A percentile compares a stretch with the other conserved stretches of the same genome.
Evolutionary conservation across 2,797 vertebrate genomes (phyloP).

Genomic region (Schizopygopsis malacanthus): DNA sequence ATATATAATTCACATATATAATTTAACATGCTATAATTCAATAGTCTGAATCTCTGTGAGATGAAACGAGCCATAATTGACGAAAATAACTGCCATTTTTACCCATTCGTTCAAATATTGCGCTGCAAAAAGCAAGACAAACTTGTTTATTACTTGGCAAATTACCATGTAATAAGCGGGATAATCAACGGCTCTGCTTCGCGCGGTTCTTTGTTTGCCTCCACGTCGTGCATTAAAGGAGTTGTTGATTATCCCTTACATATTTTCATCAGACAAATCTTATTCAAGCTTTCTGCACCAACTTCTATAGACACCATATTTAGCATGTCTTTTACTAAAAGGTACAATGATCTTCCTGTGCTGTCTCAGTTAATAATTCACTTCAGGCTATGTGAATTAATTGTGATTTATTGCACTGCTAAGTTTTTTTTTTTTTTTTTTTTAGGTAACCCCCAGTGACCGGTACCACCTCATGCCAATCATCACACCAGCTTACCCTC

Average conservation of each 20-base stretch:
- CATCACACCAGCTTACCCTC: slow-evolving; percentile 92
- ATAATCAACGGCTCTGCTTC: too few relatives aligned
- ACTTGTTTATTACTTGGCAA: too few relatives aligned
- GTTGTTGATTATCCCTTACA: too few relatives aligned
- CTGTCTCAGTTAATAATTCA: not conserved
- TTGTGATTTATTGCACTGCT: not conserved
- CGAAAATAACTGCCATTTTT: too few relatives aligned
- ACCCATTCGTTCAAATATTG: too few relatives aligned
- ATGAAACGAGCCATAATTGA: too few relatives aligned
- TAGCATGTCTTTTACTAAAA: not conserved
- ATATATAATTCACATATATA: not conserved
- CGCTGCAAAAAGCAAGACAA: too few relatives aligned
- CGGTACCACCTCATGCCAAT: slow-evolving; percentile 93
- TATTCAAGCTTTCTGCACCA: not conserved
- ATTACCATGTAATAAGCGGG: too few relatives aligned
- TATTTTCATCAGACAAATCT: not conserved
- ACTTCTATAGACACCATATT: not conserved
- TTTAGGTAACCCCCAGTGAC: slow-evolving; percentile 89
- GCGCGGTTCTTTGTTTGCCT: too few relatives aligned
- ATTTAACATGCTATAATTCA: too few relatives aligned
- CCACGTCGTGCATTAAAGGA: too few relatives aligned
- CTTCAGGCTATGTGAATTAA: not conserved
- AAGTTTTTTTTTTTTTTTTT: not conserved
- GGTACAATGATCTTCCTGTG: not conserved
- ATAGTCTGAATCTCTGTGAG: too few relatives aligned